phyloP scores from a whole-genome alignment of 1,140 invertebrate species.

The Portunus trituberculatus region DNA sequence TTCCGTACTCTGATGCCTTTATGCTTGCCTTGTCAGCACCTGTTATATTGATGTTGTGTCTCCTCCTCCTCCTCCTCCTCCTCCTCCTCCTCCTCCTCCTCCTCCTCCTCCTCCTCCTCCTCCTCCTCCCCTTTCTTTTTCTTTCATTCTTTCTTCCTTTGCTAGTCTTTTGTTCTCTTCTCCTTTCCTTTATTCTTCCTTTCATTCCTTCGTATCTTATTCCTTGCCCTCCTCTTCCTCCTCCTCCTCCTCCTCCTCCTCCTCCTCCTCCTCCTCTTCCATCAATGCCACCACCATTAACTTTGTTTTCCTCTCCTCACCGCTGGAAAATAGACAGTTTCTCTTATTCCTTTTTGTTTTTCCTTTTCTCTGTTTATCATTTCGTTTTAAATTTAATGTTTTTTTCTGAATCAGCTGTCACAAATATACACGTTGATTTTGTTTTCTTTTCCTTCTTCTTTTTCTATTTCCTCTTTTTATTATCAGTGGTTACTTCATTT shows the following conservation, averaged over 20 bases:
- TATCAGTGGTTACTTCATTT: no score
- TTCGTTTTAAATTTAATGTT: no score
- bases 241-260: conserved; percentile 16
- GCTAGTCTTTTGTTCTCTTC: background rate
- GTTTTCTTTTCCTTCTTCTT: no score
- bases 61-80: conserved; percentile 3
- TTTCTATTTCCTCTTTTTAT: no score
- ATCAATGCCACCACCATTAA: background rate
- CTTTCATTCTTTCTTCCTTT: no score
- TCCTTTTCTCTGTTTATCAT: no score
- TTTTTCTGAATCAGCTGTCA: no score
- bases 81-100: conserved; percentile 17
- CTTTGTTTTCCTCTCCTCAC: background rate
- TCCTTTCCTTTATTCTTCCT: background rate
- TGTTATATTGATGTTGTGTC: background rate
- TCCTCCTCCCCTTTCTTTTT: background rate
- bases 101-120: conserved; percentile 15
- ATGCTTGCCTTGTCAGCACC: no score
- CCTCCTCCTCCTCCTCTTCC: background rate
- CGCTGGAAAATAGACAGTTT: background rate
- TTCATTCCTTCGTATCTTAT: background rate
- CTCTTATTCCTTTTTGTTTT: no score
- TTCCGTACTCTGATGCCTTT: no score
- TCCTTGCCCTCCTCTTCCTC: background rate
- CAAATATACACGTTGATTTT: no score